These are phyloP conservation scores for Megastigmus dorsalis DNA, from an alignment of 2,888 invertebrate genomes.

Conservation along the genomic window DNA sequence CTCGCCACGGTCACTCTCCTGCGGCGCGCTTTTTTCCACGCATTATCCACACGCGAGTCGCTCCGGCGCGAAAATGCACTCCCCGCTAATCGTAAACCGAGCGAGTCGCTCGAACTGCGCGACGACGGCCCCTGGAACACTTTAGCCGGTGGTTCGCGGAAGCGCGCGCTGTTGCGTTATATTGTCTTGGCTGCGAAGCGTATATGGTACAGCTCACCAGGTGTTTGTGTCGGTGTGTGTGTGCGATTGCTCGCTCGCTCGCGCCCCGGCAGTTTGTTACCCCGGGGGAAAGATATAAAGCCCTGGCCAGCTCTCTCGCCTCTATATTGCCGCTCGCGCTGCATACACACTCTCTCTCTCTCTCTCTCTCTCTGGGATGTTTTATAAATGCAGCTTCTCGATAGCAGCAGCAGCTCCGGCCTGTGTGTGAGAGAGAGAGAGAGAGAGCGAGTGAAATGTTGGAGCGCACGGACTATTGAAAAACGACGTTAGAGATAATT, in stretches of 20 bases:
- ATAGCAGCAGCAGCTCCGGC: background rate
- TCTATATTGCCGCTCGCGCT: background rate
- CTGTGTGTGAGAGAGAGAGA: too few relatives aligned
- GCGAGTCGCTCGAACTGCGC: too few relatives aligned
- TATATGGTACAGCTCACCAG: too few relatives aligned
- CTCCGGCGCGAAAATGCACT: background rate
- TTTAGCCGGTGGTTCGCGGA: background rate
- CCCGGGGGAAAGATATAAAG: conserved; percentile 21
- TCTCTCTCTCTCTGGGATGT: too few relatives aligned
- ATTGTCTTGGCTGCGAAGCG: too few relatives aligned
- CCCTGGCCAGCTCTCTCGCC: background rate
- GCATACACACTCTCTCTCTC: too few relatives aligned
- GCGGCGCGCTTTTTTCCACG: too few relatives aligned
- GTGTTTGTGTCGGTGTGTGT: background rate
- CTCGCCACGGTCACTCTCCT: too few relatives aligned
- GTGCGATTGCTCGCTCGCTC: too few relatives aligned
- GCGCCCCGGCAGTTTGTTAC: conserved; percentile 26
- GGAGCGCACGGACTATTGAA: conserved; percentile 25
- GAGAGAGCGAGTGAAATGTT: conserved; percentile 43
- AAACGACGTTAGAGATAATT: conserved; percentile 46
- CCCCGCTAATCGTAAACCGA: too few relatives aligned
- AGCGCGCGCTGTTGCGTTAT: background rate
- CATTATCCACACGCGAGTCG: too few relatives aligned
- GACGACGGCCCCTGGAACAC: background rate
- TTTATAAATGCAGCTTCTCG: conserved; percentile 32